Percentiles rank a stretch among this genome's conserved stretches.
Conservation (phyloP, 2,888 invertebrate species). For the Cancer borealis region DNA sequence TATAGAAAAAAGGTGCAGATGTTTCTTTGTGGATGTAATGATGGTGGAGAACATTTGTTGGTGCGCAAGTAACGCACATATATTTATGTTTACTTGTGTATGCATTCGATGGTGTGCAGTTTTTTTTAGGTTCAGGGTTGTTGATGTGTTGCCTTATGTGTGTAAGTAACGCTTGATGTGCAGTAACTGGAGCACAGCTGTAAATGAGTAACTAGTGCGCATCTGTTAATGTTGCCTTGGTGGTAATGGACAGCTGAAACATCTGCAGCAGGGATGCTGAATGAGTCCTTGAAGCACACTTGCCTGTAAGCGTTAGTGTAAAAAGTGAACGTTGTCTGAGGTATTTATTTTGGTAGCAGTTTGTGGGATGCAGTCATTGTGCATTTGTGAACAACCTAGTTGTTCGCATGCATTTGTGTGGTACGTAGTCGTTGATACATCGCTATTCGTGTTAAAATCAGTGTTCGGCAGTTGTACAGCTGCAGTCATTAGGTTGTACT, state of each 20-base stretch:
- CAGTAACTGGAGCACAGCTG: background rate
- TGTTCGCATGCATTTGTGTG: no score
- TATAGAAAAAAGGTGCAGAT: background rate
- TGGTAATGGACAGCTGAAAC: background rate
- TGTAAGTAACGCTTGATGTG: background rate
- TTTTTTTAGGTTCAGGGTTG: background rate
- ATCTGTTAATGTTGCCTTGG: background rate
- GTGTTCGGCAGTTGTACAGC: no score
- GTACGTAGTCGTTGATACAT: no score
- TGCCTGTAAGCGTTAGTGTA: no score
- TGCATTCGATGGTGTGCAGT: background rate
- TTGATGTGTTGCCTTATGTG: background rate
- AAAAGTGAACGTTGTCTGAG: no score
- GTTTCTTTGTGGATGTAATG: background rate
- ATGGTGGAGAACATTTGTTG: background rate
- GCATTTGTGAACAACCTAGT: no score
- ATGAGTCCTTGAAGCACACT: no score
- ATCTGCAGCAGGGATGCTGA: background rate
- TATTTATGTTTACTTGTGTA: background rate
- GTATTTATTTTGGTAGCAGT: no score
- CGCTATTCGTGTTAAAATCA: no score
- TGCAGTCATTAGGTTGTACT: no score
- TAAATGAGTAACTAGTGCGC: background rate
- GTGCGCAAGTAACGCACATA: background rate
- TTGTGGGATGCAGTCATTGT: no score